Base-by-base conservation (phyloP, 2,888 invertebrate species). In the Aethes cnicana region DNA sequence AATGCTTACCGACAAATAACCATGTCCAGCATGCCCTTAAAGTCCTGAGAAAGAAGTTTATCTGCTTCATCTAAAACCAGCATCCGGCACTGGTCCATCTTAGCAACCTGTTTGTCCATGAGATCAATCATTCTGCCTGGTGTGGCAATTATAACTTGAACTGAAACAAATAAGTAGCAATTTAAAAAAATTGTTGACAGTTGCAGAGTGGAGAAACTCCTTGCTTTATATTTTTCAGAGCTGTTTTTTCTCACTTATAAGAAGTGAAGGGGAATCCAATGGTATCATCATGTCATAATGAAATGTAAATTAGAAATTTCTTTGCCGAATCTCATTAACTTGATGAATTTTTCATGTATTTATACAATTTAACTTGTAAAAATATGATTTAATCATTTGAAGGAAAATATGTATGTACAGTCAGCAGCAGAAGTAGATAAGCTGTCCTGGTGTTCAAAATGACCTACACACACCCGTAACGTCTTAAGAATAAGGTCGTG, bases 61-160 rank as follows among this genome's bases (percentile, higher is more conserved):
- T 99, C 99, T 63, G 99, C 99, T 91, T 99, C 99, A 91, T 99
- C 99, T 73, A 99, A 92, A 67, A 99, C 98, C 72, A 99, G 92
- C 90, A 97, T 98, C 87, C 95, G 95, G 92, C 99, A 99, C 74
- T 97, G 94, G 68, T 96, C 95, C 94, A 98, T 97, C 83, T 97
- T 95, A 53, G 98, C 97, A 67, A 93, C 93, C 83, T 96, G 95
- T 88, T 99, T 99, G 90, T 99, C 99, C 97, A 99, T 98, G 86
- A 99, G 94, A 93, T 99, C 99, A 81, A 99, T 93, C 90, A 99
- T 99, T 85, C 99, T 95, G 69, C 99, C 99, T 59, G 99, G 99
- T 61, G 99, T 99, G 59, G 99, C 99, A 81, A 99, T 98, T 74
- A 99, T 97, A 65, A 98, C 94, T 92, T 99, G 99, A 78, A 98